phyloP scores from a whole-genome alignment of 2,888 invertebrate genomes.

The Hesperia comma region DNA sequence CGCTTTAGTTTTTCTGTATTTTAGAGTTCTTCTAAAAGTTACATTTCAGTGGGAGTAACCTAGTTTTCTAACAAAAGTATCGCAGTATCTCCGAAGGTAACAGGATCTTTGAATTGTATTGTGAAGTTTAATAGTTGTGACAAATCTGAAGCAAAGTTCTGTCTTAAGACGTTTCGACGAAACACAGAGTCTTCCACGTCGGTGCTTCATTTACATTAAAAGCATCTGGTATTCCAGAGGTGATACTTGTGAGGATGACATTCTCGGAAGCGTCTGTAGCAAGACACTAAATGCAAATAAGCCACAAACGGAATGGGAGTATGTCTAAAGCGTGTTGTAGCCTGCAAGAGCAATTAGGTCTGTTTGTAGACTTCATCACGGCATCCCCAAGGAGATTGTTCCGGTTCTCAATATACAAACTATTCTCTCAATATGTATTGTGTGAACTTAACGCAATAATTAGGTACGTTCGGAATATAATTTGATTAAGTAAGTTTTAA shows the following conservation, averaged over 20 bases:
- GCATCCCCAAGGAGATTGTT: conserved; percentile 6
- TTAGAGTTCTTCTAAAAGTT: conserved; percentile 24
- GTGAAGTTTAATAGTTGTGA: neutral
- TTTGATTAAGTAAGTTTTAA: no score
- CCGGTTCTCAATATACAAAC: neutral
- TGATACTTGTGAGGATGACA: conserved; percentile 2
- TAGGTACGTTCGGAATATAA: neutral
- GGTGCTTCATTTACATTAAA: neutral
- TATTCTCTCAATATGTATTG: conserved; percentile 1
- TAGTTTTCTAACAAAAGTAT: neutral
- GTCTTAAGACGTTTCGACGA: neutral
- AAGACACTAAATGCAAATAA: conserved; percentile 25
- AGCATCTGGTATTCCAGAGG: conserved; percentile 11
- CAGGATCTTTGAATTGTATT: neutral
- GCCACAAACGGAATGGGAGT: conserved; percentile 25
- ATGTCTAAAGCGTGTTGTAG: conserved; percentile 12
- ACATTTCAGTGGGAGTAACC: conserved; percentile 11
- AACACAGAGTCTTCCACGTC: neutral
- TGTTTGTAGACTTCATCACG: conserved; percentile 26
- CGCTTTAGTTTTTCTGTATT: conserved; percentile 27
- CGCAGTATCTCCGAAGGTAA: neutral
- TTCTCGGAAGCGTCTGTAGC: conserved; percentile 1
- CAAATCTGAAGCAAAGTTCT: neutral
- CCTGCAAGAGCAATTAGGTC: conserved; percentile 24
- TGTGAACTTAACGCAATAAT: neutral